Conservation (phyloP, 2,113 vertebrate genomes). For the Leucopternis melanops region DNA sequence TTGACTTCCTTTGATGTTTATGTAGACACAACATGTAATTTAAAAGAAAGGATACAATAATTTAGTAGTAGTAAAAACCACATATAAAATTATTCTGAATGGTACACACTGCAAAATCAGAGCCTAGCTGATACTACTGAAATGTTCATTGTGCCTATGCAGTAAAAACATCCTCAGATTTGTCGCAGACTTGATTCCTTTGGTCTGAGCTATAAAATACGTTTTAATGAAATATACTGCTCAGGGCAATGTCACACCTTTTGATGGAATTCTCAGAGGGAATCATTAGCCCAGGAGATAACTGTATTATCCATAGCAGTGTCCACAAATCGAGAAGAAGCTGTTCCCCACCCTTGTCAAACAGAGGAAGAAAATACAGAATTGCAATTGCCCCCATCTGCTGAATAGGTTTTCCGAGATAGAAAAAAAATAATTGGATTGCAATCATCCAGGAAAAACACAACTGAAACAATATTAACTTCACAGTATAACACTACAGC, state of each 20-base stretch:
- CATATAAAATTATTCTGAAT: neutral
- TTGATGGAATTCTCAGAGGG: slow-evolving; percentile 28
- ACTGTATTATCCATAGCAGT: neutral
- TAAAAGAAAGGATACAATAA: neutral
- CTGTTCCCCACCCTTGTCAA: neutral
- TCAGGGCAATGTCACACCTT: slow-evolving; percentile 16
- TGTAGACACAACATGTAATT: neutral
- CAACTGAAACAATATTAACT: slow-evolving; percentile 10
- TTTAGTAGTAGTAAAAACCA: neutral
- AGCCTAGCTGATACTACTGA: neutral
- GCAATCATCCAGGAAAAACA: slow-evolving; percentile 24
- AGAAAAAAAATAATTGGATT: slow-evolving; percentile 35
- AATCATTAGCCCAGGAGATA: slow-evolving; percentile 19
- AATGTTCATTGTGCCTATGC: neutral
- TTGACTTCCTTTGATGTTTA: neutral
- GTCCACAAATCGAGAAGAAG: neutral
- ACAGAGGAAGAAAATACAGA: neutral
- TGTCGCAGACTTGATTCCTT: neutral
- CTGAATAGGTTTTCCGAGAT: slow-evolving; percentile 17
- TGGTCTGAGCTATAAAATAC: neutral
- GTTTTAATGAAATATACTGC: slow-evolving; percentile 24
- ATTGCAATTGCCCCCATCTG: neutral
- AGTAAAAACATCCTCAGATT: neutral
- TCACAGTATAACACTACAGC: neutral
- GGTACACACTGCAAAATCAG: neutral